Base-by-base conservation (phyloP, 2,113 vertebrate genomes). In the Notothenia coriiceps region DNA sequence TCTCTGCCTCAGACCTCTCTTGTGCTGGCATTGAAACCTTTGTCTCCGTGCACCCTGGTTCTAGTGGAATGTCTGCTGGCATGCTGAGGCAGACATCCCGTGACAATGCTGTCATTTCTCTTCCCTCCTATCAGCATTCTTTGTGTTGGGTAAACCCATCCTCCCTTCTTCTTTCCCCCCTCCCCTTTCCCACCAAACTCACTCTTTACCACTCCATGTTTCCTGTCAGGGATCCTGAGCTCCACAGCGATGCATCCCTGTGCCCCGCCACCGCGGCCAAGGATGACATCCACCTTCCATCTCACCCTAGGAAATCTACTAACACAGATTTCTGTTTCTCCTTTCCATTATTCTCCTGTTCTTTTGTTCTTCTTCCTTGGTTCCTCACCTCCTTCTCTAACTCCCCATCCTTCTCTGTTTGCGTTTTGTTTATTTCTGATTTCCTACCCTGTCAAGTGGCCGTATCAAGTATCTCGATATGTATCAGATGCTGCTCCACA, bases 401-500 rank as follows among this genome's bases (percentile, higher is more conserved):
- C 76, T 76, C 77, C 91, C 85, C 85, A 82, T 94, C 89, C 92
- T 90, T 92, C 88, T 91, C 80, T 93, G 85, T 91, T 85, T 88
- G 70, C 81, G 57, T 89, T 90, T 66, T 66, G 29, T 61, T 91
- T 87, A 66, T 88, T 59, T 83, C 90, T 79, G 12, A 66, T 86
- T 91, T 83, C 56, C 84, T 86, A 90, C 92, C 87, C 78, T 77
- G 83, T 95, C 94, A 95, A 99, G 98, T 93, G 98, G 98, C 94
- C 97, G 97, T 95, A 98, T 99, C 97, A 98, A 97, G 96, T 97
- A 99, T 97, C 97, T 93, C 94, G 97, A 99, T 96, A 99, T 99
- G 98, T 99, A 99, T 96, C 97, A 98, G 97, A 99, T 99, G 97
- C 97, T 99, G 96, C 97, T 97, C 94, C 98, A 99, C 96, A 98